These are phyloP conservation scores for Syngnathus floridae DNA, from an alignment of 2,113 vertebrate species.

Conservation along the genomic window DNA sequence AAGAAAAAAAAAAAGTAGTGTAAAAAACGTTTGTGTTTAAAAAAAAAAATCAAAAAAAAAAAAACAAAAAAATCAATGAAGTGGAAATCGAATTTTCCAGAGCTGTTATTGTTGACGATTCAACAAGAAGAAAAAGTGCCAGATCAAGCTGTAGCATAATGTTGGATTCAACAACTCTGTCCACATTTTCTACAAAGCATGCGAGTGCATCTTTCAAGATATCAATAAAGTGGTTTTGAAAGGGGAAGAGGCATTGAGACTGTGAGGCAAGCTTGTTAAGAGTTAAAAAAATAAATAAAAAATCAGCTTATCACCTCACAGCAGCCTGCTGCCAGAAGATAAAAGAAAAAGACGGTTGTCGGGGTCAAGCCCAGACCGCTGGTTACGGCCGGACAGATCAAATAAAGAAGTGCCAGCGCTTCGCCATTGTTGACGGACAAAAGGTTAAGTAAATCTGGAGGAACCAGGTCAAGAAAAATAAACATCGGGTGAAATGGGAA, in stretches of 20 bases:
- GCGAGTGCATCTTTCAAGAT: neutral
- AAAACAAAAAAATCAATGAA: too few relatives aligned
- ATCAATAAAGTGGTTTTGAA: neutral
- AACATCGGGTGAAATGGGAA: slow-evolving; percentile 32
- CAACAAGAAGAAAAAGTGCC: neutral
- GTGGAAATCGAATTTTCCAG: too few relatives aligned
- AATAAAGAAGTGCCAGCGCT: slow-evolving; percentile 54
- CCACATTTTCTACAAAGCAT: neutral
- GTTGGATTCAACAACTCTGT: neutral
- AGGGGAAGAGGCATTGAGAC: neutral
- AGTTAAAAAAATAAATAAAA: slow-evolving; percentile 2
- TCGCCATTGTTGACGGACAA: slow-evolving; percentile 49
- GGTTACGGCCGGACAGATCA: slow-evolving; percentile 48
- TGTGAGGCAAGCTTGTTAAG: neutral
- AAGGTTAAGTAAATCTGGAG: slow-evolving; percentile 64
- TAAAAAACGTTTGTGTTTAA: too few relatives aligned
- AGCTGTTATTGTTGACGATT: too few relatives aligned
- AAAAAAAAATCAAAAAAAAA: too few relatives aligned
- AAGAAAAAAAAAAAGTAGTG: too few relatives aligned
- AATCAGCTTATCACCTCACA: slow-evolving; percentile 23
- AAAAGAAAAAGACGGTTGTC: slow-evolving; percentile 27
- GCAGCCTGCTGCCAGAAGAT: slow-evolving; percentile 23
- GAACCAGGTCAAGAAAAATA: too few relatives aligned
- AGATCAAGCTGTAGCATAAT: neutral
- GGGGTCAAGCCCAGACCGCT: slow-evolving; percentile 48